Evolutionary conservation across 2,113 vertebrate species (phyloP), one percentile per base, ranked within the genome.

Genomic region (Salvelinus sp.): DNA sequence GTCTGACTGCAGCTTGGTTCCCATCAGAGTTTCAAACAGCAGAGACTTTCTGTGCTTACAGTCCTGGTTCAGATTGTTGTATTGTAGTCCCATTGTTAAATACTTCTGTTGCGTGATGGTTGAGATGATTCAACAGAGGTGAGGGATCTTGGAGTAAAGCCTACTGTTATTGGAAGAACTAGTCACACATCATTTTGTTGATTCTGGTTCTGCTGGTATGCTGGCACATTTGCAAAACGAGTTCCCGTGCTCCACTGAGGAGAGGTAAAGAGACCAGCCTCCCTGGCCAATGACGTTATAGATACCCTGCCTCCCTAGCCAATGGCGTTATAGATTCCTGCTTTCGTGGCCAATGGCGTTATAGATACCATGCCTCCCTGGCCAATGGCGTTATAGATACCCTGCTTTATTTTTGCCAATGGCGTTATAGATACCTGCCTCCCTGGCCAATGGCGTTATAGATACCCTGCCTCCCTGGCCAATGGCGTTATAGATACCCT

Each of bases 211-310:
- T 73, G 82, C 80, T 88, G 82, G 79, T 76, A 44, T 12, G 16
- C 16, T 16, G 23, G 23, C 64, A 66, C 14, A 22, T 27, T 66
- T 27, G 13, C 14, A 66, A 25, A 22, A 71, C 38, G 2, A 20
- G 6, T 16, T 71, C 65, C 66, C 12, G 47, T 6, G 63, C 76
- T 82, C 66, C 25, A 38, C 47, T 47, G 28, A 70, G 78, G 67
- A 18, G 14, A 74, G 30, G 14, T 23, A 33, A 60, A 9, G 10
- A 54, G 47, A 65, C 74, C 3, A 33, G 16, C 12, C 70, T 71
- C 23, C 48, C 74, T 63, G 78, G 77, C 79, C 81, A 79, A 86
- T 79, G 82, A 82, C 81, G 82, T 83, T 86, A 28, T 28, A 25
- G 72, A 77, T 64, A 48, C 69, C 69, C 76, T 68, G 72, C 66